Evolutionary conservation across 2,113 vertebrate genomes (phyloP), one percentile per base, ranked within the genome.

Genomic region (Nothoprocta pentlandii): DNA sequence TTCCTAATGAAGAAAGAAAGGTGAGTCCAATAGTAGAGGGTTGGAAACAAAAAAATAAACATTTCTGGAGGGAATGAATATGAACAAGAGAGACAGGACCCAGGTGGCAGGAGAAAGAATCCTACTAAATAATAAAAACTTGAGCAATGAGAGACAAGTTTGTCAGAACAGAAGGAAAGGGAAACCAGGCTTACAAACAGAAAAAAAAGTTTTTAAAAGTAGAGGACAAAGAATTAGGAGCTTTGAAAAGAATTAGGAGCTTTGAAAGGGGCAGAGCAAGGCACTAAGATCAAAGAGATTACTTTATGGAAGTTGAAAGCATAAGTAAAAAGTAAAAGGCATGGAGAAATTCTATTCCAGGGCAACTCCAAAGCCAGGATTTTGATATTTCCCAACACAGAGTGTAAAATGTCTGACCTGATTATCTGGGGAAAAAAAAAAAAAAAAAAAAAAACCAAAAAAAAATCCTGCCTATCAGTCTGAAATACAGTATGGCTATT

Each of bases 71-170:
- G 9, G 22, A 47, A 16, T 61, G 87, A 91, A 84, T 32, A 69
- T 76, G 84, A 89, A 46, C 22, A 89, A 83, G 61, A 0, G 28
- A 93, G 82, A 90, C 8, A 25, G 34, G 64, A 73, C 47, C 76
- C 56, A 90, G 82, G 73, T 95, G 76, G 41, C 64, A 94, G 14
- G 39, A 85, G 61, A 87, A 92, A 91, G 66, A 94, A 91, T 80
- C 73, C 12, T 30, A 64, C 34, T 81, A 86, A 91, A 93, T 79
- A 93, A 86, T 84, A 66, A 85, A 94, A 90, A 88, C 42, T 80
- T 13, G 10, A 23, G 36, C 56, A 90, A n/a, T 42, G 42, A 86
- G 74, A 58, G 32, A 51, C 28, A 49, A 46, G 14, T 86, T 64
- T 90, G 32, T 64, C 39, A 61, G 82, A 80, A 88, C 3, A 81